These are phyloP conservation scores for Mustela lutreola DNA, from an alignment of 2,113 vertebrate genomes.

Conservation along the genomic window DNA sequence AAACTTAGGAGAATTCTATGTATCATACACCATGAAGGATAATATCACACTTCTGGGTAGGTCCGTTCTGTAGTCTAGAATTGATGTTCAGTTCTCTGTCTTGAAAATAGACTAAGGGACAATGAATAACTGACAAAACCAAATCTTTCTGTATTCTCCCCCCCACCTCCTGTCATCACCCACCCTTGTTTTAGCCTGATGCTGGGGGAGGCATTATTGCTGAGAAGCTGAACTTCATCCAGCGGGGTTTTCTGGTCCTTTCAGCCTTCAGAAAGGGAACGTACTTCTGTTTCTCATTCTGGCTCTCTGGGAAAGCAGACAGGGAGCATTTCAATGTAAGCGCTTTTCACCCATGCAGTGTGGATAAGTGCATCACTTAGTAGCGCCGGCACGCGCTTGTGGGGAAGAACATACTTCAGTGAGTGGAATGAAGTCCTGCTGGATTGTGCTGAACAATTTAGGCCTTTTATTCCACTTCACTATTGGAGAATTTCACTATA, in stretches of 20 bases:
- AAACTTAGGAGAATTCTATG: not conserved
- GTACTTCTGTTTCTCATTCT: not conserved
- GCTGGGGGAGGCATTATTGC: not conserved
- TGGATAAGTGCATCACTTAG: conserved; percentile 60
- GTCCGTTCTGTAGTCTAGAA: not conserved
- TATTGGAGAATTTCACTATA: conserved; percentile 61
- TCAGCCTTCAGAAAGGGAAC: not conserved
- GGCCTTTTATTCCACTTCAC: conserved; percentile 68
- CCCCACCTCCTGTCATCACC: rapidly evolving
- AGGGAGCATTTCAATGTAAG: conserved; percentile 14
- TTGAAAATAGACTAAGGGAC: conserved; percentile 7
- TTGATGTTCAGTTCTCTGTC: not conserved
- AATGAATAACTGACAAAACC: conserved; percentile 32
- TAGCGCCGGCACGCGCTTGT: not conserved
- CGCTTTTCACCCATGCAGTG: not conserved
- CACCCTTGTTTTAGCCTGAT: not conserved
- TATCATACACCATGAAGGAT: not conserved
- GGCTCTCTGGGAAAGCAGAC: not conserved
- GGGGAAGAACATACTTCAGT: conserved; percentile 53
- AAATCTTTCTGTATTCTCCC: not conserved
- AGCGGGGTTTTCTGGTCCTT: not conserved
- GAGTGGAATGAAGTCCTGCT: conserved; percentile 52
- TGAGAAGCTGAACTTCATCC: not conserved
- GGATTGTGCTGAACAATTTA: conserved; percentile 68
- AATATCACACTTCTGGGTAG: not conserved